Evolutionary conservation across 2,113 vertebrate species (phyloP), one percentile per base, ranked within the genome.

Genomic region (Pelmatolapia mariae): DNA sequence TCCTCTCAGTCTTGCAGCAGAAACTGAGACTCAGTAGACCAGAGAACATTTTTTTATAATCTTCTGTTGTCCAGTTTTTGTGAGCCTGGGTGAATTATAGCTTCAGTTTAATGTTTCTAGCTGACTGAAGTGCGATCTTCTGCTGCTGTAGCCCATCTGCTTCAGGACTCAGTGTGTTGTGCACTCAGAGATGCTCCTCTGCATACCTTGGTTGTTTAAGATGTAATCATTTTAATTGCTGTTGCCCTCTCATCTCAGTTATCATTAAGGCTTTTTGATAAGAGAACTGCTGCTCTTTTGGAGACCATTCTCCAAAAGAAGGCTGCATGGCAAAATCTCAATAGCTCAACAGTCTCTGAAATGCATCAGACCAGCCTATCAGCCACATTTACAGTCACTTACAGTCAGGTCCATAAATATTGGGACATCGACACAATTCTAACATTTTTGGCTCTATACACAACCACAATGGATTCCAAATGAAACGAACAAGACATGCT

Each of bases 291-390:
- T 22, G 11, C 5, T 71, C 36, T 26, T 13, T 68, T 73, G 5
- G 12, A 43, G 66, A 10, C 66, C 22, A 45, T 24, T 43, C 8
- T 43, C 68, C 22, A 26, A 36, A 63, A n/a, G 13, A 73, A 45
- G 38, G 66, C 8, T 16, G 19, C 33, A 22, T 40, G 63, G 33
- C 10, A 68, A 68, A 38, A 68, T 13, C 36, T 68, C 7, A 68
- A n/a, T 68, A 68, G 63, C 33, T 68, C 36, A 40, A 2, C 63
- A 40, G 3, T 0, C n/a, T 68, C 63, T 22, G 12, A 68, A 40
- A 40, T 68, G 22, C 0, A 66, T 24, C 1, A 68, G 63, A n/a
- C 11, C 19, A 2, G 0, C 36, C 36, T 22, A 68, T 68, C 36
- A 38, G 63, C 63, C 13, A 11, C 33, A 68, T 68, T 68, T 38